Evolutionary conservation across 2,888 invertebrate species (phyloP), one percentile per base, ranked within the genome.

Genomic region (Euphydryas editha): DNA sequence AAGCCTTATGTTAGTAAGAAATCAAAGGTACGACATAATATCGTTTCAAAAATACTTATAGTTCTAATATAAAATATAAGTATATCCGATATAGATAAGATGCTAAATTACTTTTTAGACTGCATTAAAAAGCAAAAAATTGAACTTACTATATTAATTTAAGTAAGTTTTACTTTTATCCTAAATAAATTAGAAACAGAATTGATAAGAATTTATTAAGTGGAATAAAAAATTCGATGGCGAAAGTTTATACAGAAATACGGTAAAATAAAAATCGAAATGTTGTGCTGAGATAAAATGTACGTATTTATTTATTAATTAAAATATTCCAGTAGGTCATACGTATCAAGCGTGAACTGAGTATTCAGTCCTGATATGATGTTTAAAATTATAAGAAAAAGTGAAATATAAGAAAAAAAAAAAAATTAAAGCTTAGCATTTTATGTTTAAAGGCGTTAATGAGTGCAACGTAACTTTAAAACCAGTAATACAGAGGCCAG

Each of bases 401-500:
- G n/a, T 36, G 10, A 30, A 36, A 24, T 20, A 8, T 24, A 21
- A 15, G n/a, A 21, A 17, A 17, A 17, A 54, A 36, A 36, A n/a
- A 36, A 17, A n/a, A 54, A 10, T 54, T 54, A n/a, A 54, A 36
- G 36, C 30, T 54, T 54, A 10, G 10, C 13, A 17, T 36, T 30
- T 24, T 51, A 15, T 5, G 20, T 36, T 21, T 39, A 49, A 21
- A 39, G 46, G 24, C 39, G 49, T 24, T 49, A 62, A 21, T 49
- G 47, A 21, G 39, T 54, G 55, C 59, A 37, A 59, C 21, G 44
- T 65, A 57, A 62, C 59, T 62, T 62, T 46, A 54, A 58, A 42
- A 51, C 60, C 57, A 51, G 47, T 57, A 24, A 24, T 24, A 51
- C 57, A 37, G 21, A 57, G 17, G 58, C 49, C n/a, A n/a, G n/a